Percentiles rank a stretch among this genome's conserved stretches.
These are phyloP conservation scores for Hydrophis major DNA, from an alignment of 2,797 vertebrate species.

Conservation along the genomic window DNA sequence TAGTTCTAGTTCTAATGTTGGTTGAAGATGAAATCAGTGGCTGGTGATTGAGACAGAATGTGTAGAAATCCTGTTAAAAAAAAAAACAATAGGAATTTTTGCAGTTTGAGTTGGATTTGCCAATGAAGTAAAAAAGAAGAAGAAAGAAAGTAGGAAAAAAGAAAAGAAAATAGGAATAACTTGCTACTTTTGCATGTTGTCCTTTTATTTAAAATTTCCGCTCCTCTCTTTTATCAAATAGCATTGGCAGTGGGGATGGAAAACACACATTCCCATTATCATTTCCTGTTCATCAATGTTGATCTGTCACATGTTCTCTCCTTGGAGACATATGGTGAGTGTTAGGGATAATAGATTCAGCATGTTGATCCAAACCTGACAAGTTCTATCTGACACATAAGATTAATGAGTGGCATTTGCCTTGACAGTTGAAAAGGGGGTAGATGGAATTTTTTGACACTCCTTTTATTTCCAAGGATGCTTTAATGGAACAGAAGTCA, in stretches of 20 bases:
- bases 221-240: background rate
- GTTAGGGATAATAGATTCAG: slow-evolving; percentile 51
- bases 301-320: slow-evolving; percentile 47
- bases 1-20: background rate
- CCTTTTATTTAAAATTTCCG: slow-evolving; percentile 4
- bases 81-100: background rate
- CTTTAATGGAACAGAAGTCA: background rate
- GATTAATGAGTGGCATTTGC: slow-evolving; percentile 41
- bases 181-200: background rate
- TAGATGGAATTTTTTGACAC: background rate
- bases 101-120: background rate
- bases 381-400: slow-evolving; percentile 34
- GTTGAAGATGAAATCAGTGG: background rate
- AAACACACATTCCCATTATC: slow-evolving; percentile 39
- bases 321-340: slow-evolving; percentile 41
- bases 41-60: background rate
- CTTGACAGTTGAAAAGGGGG: slow-evolving; percentile 40
- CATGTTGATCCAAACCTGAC: slow-evolving; percentile 35
- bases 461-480: slow-evolving; percentile 4
- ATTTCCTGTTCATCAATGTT: slow-evolving; percentile 34
- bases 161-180: background rate
- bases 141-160: background rate
- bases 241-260: slow-evolving; percentile 1
- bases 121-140: background rate
- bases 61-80: background rate